Evolutionary conservation across 2,888 invertebrate species (phyloP).

Genomic region (Platerodrilus igneus): DNA sequence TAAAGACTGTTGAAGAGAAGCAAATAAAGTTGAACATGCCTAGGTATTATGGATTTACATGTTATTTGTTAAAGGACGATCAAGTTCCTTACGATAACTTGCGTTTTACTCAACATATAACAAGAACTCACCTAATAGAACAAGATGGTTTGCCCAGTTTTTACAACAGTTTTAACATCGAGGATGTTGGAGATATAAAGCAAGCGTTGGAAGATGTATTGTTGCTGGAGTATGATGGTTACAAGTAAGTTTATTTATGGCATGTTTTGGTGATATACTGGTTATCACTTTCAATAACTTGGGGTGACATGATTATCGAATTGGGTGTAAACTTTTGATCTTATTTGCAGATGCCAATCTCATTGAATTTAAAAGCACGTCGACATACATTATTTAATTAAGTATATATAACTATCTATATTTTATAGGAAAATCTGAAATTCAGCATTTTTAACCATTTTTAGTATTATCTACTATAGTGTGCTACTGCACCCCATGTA

Average conservation of each 20-base stretch:
- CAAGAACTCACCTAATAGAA: slow-evolving; percentile 68
- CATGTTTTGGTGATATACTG: too few relatives aligned
- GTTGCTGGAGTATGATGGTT: slow-evolving; percentile 53
- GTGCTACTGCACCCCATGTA: too few relatives aligned
- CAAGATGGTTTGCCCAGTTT: slow-evolving; percentile 56
- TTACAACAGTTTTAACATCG: slow-evolving; percentile 49
- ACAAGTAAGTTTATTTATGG: slow-evolving; percentile 20
- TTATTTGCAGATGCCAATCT: too few relatives aligned
- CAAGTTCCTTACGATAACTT: slow-evolving; percentile 64
- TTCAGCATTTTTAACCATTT: too few relatives aligned
- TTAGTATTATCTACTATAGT: too few relatives aligned
- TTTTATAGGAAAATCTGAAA: too few relatives aligned
- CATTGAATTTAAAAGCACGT: too few relatives aligned
- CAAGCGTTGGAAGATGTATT: slow-evolving; percentile 60
- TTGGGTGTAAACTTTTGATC: too few relatives aligned
- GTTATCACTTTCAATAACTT: too few relatives aligned
- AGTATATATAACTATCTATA: too few relatives aligned
- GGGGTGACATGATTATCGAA: too few relatives aligned
- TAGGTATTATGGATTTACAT: slow-evolving; percentile 72
- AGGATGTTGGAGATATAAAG: slow-evolving; percentile 49
- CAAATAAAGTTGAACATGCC: slow-evolving; percentile 79
- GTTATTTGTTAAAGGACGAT: slow-evolving; percentile 58
- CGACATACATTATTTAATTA: too few relatives aligned
- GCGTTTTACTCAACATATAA: slow-evolving; percentile 67
- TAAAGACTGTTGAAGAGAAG: slow-evolving; percentile 79